Conservation (phyloP, 2,113 vertebrate species). For the Calidris pygmaea region DNA sequence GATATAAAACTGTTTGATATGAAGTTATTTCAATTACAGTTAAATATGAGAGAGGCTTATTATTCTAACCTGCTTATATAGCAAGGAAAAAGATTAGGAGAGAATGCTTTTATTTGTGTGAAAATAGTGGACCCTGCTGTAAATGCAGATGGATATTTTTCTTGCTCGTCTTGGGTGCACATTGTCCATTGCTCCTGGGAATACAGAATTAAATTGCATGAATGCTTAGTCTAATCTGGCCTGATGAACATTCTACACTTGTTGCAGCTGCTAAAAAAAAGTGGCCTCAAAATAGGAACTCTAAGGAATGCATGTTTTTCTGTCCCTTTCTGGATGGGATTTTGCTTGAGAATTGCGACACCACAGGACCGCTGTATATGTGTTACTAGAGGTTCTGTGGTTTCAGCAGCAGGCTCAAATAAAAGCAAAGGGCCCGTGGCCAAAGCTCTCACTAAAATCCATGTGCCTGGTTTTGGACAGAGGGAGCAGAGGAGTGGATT, state of each 20-base stretch:
- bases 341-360: not conserved
- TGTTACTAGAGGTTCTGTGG: not conserved
- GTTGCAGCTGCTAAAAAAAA: not conserved
- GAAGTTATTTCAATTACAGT: not conserved
- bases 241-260: not conserved
- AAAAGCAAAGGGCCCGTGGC: not conserved
- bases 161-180: not conserved
- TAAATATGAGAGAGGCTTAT: not conserved
- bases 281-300: not conserved
- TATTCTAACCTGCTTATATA: not conserved
- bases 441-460: not conserved
- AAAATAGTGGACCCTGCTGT: not conserved
- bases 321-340: not conserved
- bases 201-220: not conserved
- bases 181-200: not conserved
- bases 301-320: not conserved
- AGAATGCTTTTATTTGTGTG: not conserved
- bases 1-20: not conserved
- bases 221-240: not conserved
- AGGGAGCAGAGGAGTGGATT: not conserved
- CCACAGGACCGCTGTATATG: accelerated
- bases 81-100: not conserved
- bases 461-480: not conserved
- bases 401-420: not conserved
- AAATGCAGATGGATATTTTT: not conserved